These are phyloP conservation scores for Rhinogobius similis DNA, from an alignment of 2,113 vertebrate species.

Conservation along the genomic window DNA sequence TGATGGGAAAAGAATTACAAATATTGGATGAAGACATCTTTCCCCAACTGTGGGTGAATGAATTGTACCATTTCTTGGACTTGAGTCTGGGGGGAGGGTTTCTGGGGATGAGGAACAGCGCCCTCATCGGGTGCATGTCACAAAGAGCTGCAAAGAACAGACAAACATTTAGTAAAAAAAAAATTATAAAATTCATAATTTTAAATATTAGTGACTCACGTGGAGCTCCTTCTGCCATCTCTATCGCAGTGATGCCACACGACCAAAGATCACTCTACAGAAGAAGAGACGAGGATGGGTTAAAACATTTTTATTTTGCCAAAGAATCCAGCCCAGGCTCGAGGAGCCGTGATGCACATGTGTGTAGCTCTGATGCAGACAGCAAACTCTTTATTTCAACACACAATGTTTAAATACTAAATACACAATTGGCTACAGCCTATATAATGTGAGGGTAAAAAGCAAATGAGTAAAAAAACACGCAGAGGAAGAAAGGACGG, in stretches of 20 bases:
- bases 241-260: conserved; percentile 96
- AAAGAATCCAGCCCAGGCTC: too few relatives aligned
- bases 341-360: too few relatives aligned
- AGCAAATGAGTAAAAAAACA: too few relatives aligned
- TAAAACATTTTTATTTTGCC: too few relatives aligned
- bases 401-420: too few relatives aligned
- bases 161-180: not conserved
- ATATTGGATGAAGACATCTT: too few relatives aligned
- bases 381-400: too few relatives aligned
- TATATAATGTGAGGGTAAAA: too few relatives aligned
- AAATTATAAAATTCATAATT: not conserved
- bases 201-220: conserved; percentile 81
- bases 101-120: conserved; percentile 97
- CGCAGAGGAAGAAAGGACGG: too few relatives aligned
- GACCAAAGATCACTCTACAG: conserved; percentile 96
- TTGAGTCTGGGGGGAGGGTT: conserved; percentile 97
- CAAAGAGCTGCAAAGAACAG: conserved; percentile 84
- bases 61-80: conserved; percentile 97
- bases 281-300: not conserved
- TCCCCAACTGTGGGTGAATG: fast-evolving
- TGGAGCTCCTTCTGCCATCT: conserved; percentile 98
- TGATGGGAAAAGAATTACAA: not conserved
- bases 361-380: too few relatives aligned
- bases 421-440: too few relatives aligned
- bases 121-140: conserved; percentile 99